phyloP scores from a whole-genome alignment of 2,113 vertebrate species.

The Dasyornis broadbenti region DNA sequence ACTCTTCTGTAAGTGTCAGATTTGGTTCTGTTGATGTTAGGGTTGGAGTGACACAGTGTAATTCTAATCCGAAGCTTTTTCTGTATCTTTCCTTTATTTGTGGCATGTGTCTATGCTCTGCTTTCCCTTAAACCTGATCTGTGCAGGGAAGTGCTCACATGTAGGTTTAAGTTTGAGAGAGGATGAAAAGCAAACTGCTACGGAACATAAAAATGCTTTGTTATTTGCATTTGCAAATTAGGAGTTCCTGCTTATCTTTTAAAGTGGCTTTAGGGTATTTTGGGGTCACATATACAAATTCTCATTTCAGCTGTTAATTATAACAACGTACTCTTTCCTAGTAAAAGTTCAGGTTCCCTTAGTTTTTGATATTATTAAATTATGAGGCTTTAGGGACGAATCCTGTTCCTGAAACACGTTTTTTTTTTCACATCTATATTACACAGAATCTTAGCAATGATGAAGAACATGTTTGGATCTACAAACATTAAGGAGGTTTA shows the following conservation, averaged over 20 bases:
- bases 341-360: background rate
- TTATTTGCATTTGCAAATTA: background rate
- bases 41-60: background rate
- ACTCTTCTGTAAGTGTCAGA: background rate
- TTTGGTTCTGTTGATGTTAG: background rate
- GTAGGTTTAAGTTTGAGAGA: background rate
- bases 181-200: background rate
- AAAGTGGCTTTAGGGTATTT: background rate
- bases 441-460: too few relatives aligned
- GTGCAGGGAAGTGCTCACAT: background rate
- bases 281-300: background rate
- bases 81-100: background rate
- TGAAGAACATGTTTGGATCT: background rate
- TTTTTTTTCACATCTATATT: too few relatives aligned
- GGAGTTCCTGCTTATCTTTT: background rate
- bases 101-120: fast-evolving
- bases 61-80: background rate
- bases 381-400: background rate
- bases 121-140: background rate
- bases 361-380: background rate
- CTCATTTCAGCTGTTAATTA: background rate
- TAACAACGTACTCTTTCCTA: background rate
- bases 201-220: background rate
- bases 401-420: background rate
- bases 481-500: background rate